phyloP scores from a whole-genome alignment of 2,113 vertebrate genomes.

The Ifrita kowaldi region DNA sequence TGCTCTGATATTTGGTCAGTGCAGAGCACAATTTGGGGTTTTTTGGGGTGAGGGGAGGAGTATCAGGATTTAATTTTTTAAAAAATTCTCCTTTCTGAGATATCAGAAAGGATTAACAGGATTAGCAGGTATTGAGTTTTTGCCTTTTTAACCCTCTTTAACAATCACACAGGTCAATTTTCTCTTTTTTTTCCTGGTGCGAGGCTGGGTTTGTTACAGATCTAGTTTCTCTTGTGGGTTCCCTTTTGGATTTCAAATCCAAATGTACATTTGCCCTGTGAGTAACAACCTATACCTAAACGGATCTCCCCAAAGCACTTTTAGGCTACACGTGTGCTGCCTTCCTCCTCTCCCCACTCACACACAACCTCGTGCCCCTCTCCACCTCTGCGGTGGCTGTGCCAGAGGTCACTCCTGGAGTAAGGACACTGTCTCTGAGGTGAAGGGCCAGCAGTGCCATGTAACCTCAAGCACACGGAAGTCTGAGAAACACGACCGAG shows the following conservation, averaged over 20 bases:
- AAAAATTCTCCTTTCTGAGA: background rate
- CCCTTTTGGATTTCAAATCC: background rate
- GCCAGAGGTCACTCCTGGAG: background rate
- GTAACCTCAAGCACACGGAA: background rate
- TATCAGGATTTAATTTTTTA: background rate
- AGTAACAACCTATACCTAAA: background rate
- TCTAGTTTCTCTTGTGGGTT: background rate
- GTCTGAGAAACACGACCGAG: background rate
- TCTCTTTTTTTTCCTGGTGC: too few species aligned
- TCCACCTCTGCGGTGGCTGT: background rate
- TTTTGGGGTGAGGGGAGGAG: fast-evolving
- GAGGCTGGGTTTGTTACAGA: background rate
- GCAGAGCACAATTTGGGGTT: background rate
- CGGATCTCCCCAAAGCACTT: fast-evolving
- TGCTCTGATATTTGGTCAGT: background rate
- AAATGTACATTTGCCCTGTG: fast-evolving
- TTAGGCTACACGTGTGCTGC: fast-evolving
- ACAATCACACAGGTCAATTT: background rate
- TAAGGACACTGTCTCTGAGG: fast-evolving
- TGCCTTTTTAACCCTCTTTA: background rate
- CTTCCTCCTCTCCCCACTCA: background rate
- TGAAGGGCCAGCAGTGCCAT: fast-evolving
- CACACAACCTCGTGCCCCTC: background rate
- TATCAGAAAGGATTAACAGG: background rate
- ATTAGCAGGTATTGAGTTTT: fast-evolving